Conservation (phyloP, 2,113 vertebrate species). For the Eupsittula cactorum region DNA sequence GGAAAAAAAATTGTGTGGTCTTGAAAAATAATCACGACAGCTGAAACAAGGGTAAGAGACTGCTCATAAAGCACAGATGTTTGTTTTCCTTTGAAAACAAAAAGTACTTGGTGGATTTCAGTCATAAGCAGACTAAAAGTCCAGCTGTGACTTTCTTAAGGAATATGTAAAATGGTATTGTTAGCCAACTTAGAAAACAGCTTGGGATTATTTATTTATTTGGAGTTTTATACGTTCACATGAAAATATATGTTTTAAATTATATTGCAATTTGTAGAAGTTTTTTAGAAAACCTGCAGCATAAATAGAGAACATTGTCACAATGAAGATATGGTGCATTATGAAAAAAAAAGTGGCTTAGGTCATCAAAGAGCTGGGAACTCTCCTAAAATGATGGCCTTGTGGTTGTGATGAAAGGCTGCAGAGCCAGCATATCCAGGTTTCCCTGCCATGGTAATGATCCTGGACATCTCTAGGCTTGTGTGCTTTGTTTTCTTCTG, state of each 20-base stretch:
- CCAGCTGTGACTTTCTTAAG: neutral
- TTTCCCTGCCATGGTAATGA: neutral
- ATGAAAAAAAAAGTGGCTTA: neutral
- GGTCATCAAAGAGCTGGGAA: neutral
- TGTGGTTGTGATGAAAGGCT: neutral
- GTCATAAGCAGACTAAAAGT: neutral
- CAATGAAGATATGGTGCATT: accelerated
- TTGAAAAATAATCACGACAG: neutral
- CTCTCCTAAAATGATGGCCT: neutral
- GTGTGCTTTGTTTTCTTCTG: neutral
- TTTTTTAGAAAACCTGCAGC: neutral
- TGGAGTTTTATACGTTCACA: neutral
- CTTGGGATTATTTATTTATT: neutral
- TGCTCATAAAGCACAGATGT: neutral
- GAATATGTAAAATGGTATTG: neutral
- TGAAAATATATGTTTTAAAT: neutral
- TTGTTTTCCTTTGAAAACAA: neutral
- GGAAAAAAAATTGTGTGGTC: neutral
- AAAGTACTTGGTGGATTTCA: neutral
- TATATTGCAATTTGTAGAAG: neutral
- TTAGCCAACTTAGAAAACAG: neutral
- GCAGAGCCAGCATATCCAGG: neutral
- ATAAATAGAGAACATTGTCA: neutral
- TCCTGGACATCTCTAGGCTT: neutral
- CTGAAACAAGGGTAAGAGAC: neutral